A percentile compares a stretch with the other conserved stretches of the same genome.
Conservation (phyloP, 2,113 vertebrate genomes). For the Neodon shergylaensis region DNA sequence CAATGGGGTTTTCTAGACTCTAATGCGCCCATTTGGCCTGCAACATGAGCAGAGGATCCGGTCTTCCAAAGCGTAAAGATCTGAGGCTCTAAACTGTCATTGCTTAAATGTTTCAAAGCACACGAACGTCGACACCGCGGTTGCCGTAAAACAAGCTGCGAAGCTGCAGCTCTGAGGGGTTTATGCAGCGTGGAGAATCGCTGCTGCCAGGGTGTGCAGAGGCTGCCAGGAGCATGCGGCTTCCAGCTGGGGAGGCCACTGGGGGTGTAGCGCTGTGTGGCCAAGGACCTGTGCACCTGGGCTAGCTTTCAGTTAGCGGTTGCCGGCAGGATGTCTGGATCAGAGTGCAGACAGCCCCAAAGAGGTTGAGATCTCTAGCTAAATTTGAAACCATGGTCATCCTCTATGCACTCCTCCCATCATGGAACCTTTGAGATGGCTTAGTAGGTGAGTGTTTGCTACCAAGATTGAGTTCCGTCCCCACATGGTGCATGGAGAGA, state of each 20-base stretch:
- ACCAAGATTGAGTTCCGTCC: not conserved
- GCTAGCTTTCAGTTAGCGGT: not conserved
- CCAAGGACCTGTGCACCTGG: not conserved
- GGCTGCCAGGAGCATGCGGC: slow-evolving; percentile 73
- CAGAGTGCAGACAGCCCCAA: not conserved
- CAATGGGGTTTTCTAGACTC: slow-evolving; percentile 77
- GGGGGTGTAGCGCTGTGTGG: accelerated
- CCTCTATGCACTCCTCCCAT: accelerated
- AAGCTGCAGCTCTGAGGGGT: slow-evolving; percentile 78
- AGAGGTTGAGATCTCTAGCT: accelerated
- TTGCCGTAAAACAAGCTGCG: slow-evolving; percentile 84
- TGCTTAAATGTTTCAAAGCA: slow-evolving; percentile 83
- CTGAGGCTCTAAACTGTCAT: slow-evolving; percentile 83
- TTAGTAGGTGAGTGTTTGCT: not conserved
- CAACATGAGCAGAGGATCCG: slow-evolving; percentile 50
- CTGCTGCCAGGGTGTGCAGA: slow-evolving; percentile 74
- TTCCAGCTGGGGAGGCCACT: not conserved
- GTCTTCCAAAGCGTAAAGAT: slow-evolving; percentile 82
- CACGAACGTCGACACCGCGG: slow-evolving; percentile 80
- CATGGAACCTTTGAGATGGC: not conserved
- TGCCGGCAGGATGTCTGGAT: accelerated
- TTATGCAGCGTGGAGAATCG: slow-evolving; percentile 83
- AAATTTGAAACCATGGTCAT: accelerated
- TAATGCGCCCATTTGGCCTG: slow-evolving; percentile 78
- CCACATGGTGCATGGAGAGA: not conserved